Conservation (phyloP, 1,140 invertebrate species). For the Asobara japonica region DNA sequence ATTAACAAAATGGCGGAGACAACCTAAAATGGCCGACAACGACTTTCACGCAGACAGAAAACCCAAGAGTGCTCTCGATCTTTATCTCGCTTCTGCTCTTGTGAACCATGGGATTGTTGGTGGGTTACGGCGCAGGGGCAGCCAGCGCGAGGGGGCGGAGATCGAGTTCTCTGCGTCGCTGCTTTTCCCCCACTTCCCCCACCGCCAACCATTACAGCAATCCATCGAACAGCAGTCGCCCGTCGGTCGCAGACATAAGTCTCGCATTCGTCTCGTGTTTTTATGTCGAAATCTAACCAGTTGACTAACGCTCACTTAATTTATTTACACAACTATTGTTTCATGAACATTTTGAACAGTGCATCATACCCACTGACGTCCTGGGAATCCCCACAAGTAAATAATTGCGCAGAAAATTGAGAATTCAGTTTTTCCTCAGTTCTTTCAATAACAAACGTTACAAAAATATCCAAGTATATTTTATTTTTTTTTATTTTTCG, state of each 20-base stretch:
- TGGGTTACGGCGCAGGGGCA: neutral
- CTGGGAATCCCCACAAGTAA: too few species aligned
- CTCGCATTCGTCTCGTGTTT: neutral
- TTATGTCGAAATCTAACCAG: neutral
- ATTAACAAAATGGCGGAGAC: too few species aligned
- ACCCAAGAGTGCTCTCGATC: too few species aligned
- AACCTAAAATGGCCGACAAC: too few species aligned
- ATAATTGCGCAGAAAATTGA: neutral
- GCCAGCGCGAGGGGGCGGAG: neutral
- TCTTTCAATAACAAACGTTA: too few species aligned
- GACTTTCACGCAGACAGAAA: too few species aligned
- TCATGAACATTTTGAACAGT: neutral
- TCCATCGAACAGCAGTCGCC: neutral
- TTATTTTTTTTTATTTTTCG: too few species aligned
- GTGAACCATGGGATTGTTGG: neutral
- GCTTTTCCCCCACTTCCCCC: neutral
- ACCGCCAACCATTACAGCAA: neutral
- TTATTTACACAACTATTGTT: neutral
- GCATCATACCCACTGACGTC: too few species aligned
- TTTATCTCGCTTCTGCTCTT: too few species aligned
- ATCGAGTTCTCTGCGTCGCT: neutral
- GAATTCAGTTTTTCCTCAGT: neutral
- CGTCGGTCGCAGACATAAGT: neutral
- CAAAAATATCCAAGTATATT: too few species aligned
- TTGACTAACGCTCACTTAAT: neutral